Percentiles rank a stretch among this genome's conserved stretches.
phyloP scores from a whole-genome alignment of 1,140 invertebrate genomes.

The Rhagoletis zephyria region DNA sequence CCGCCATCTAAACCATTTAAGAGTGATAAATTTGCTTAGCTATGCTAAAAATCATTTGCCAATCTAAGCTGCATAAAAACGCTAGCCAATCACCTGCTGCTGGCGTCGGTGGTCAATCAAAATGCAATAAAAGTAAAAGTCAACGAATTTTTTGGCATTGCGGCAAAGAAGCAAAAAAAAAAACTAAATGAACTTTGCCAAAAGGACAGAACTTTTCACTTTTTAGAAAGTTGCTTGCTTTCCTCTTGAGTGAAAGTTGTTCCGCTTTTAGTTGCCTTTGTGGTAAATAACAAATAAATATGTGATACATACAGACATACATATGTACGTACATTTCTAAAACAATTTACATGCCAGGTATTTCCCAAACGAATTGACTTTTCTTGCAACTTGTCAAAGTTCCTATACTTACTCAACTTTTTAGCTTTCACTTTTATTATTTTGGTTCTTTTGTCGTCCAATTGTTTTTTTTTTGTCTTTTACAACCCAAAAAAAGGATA shows the following conservation, averaged over 20 bases:
- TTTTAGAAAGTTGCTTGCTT: constrained; percentile 28
- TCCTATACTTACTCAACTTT: constrained; percentile 27
- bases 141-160: constrained; percentile 25
- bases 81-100: constrained; percentile 7
- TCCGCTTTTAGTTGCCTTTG: background rate
- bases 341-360: constrained; percentile 4
- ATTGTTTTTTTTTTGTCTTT: background rate
- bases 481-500: no score
- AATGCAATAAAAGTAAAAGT: constrained; percentile 47
- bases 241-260: constrained; percentile 7
- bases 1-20: background rate
- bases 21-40: background rate
- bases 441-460: background rate
- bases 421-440: background rate
- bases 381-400: background rate
- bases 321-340: background rate
- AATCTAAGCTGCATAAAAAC: background rate
- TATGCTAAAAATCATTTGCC: constrained; percentile 5
- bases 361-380: constrained; percentile 31
- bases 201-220: constrained; percentile 40
- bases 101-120: constrained; percentile 10
- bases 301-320: background rate
- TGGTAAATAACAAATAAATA: background rate
- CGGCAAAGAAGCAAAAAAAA: background rate
- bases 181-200: background rate